These are phyloP conservation scores for Cetoscarus ocellatus DNA, from an alignment of 2,797 vertebrate genomes.

Conservation along the genomic window DNA sequence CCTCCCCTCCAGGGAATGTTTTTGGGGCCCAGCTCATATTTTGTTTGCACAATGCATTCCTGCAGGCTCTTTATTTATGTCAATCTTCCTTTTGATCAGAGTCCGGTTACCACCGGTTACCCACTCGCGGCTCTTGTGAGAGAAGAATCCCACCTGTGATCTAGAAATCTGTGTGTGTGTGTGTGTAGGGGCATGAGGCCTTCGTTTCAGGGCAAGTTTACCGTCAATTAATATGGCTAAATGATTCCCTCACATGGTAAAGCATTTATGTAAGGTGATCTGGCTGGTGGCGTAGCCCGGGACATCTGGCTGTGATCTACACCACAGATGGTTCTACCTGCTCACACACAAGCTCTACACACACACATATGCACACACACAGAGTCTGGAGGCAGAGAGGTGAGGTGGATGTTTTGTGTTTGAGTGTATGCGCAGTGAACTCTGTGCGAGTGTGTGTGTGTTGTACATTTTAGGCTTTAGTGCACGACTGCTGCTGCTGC, in stretches of 20 bases:
- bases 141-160: conserved; percentile 96
- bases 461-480: conserved; percentile 44
- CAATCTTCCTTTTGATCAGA: conserved; percentile 88
- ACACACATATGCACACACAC: conserved; percentile 34
- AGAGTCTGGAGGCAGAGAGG: conserved; percentile 54
- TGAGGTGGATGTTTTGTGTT: conserved; percentile 55
- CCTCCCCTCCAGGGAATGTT: conserved; percentile 83
- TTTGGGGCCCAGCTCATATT: conserved; percentile 87
- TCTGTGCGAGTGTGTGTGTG: conserved; percentile 38
- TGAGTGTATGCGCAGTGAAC: conserved; percentile 31
- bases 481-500: conserved; percentile 38
- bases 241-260: conserved; percentile 94
- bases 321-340: conserved; percentile 89
- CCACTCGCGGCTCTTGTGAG: conserved; percentile 85
- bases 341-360: conserved; percentile 60
- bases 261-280: conserved; percentile 93
- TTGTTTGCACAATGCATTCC: conserved; percentile 89
- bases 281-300: conserved; percentile 76
- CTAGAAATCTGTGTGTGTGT: conserved; percentile 60
- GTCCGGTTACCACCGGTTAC: conserved; percentile 83
- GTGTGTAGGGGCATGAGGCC: conserved; percentile 57
- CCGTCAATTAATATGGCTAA: conserved; percentile 94
- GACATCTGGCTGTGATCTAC: conserved; percentile 89
- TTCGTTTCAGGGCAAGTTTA: conserved; percentile 92
- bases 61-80: conserved; percentile 90